Percentiles rank a stretch among this genome's conserved stretches.
These are phyloP conservation scores for Cryptophagus acutangulus DNA, from an alignment of 2,888 invertebrate genomes.

Conservation along the genomic window DNA sequence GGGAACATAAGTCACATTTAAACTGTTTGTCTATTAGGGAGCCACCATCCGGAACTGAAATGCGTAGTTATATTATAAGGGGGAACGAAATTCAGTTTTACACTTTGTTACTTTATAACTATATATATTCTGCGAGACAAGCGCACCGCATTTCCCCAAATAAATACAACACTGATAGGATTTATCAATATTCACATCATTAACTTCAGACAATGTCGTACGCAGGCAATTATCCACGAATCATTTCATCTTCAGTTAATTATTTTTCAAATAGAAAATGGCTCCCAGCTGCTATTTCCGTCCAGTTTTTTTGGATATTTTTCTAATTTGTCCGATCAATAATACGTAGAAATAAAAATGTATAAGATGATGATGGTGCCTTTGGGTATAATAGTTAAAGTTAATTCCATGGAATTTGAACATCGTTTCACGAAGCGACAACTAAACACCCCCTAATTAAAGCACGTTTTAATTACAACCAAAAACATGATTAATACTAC, in stretches of 20 bases:
- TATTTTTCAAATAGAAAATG: no score
- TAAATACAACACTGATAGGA: conserved; percentile 35
- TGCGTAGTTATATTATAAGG: no score
- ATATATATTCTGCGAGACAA: conserved; percentile 10
- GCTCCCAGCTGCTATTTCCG: no score
- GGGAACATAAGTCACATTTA: conserved; percentile 1
- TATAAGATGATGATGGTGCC: no score
- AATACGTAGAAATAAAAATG: no score
- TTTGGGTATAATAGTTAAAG: no score
- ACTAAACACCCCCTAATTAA: conserved; percentile 48
- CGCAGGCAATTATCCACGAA: conserved; percentile 30
- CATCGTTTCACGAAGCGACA: conserved; percentile 41
- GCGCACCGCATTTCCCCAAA: conserved; percentile 25
- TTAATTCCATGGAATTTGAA: conserved; percentile 34
- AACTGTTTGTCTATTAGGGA: conserved; percentile 24
- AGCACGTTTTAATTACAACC: conserved; percentile 45
- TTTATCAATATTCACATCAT: conserved; percentile 36
- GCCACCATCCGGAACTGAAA: conserved; percentile 28
- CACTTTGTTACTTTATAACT: conserved; percentile 26
- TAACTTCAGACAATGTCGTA: conserved; percentile 33
- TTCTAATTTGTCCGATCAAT: no score
- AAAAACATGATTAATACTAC: conserved; percentile 48
- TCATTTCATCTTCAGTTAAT: no score
- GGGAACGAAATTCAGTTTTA: conserved; percentile 27
- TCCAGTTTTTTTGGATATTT: no score